Percentiles rank a stretch among this genome's conserved stretches.
These are phyloP conservation scores for Colossoma macropomum DNA, from an alignment of 2,113 vertebrate species.

Conservation along the genomic window DNA sequence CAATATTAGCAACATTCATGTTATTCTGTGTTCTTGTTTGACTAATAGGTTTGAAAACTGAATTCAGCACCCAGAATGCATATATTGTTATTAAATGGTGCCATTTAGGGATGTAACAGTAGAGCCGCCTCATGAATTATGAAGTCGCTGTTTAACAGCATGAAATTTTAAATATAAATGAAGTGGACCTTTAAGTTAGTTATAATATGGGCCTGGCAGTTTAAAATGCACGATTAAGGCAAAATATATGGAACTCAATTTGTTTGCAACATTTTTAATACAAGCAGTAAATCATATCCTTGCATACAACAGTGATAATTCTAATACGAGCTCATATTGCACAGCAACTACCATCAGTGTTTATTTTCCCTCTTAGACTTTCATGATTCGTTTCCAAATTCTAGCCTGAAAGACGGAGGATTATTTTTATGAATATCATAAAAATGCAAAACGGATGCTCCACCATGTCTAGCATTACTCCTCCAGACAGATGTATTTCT, in stretches of 20 bases:
- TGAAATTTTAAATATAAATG: background rate
- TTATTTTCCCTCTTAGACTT: background rate
- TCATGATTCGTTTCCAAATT: background rate
- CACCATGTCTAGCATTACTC: background rate
- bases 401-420: background rate
- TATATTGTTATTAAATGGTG: background rate
- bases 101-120: background rate
- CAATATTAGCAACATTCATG: background rate
- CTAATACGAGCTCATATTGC: background rate
- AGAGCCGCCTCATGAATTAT: background rate
- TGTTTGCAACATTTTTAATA: background rate
- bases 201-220: background rate
- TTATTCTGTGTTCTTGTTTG: background rate
- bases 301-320: background rate
- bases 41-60: no score
- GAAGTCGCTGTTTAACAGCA: background rate
- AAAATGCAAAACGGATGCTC: background rate
- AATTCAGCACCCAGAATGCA: background rate
- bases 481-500: slow-evolving; percentile 32
- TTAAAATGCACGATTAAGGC: background rate
- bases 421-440: slow-evolving; percentile 3
- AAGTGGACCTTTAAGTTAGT: background rate
- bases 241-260: background rate
- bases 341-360: background rate
- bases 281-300: background rate